phyloP scores from a whole-genome alignment of 2,797 vertebrate genomes.

The Crenichthys baileyi region DNA sequence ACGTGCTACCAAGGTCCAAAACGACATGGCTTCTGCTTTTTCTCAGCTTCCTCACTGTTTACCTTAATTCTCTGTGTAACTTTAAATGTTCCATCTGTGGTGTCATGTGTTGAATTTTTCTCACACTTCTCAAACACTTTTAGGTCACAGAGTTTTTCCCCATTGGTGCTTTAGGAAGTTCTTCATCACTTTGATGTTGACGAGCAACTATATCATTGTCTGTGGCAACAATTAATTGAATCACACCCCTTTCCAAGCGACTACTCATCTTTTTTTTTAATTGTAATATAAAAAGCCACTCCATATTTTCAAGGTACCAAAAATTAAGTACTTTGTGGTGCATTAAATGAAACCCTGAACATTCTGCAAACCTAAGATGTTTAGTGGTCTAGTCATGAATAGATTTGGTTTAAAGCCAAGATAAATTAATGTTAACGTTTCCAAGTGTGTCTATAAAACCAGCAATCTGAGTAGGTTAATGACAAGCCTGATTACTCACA shows the following conservation, averaged over 20 bases:
- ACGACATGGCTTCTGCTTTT: slow-evolving; percentile 32
- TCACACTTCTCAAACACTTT: slow-evolving; percentile 38
- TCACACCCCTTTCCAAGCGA: neutral
- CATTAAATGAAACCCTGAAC: neutral
- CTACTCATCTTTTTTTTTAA: neutral
- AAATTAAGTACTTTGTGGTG: neutral
- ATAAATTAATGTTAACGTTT: slow-evolving; percentile 41
- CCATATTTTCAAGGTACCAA: neutral
- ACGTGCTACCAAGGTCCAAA: slow-evolving; percentile 21
- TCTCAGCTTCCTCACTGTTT: slow-evolving; percentile 48
- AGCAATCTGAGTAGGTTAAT: slow-evolving; percentile 36
- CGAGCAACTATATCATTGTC: slow-evolving; percentile 1
- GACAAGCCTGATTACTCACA: slow-evolving; percentile 22
- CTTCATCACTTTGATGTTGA: slow-evolving; percentile 35
- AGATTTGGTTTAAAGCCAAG: slow-evolving; percentile 33
- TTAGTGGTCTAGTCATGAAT: slow-evolving; percentile 14
- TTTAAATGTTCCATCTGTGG: slow-evolving; percentile 19
- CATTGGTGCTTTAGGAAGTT: slow-evolving; percentile 34
- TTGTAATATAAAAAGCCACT: neutral
- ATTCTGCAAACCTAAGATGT: slow-evolving; percentile 16
- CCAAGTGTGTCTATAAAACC: slow-evolving; percentile 39
- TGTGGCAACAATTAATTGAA: neutral
- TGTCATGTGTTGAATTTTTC: slow-evolving; percentile 23
- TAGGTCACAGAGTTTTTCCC: slow-evolving; percentile 14
- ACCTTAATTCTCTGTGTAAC: slow-evolving; percentile 33